Evolutionary conservation across 2,888 invertebrate genomes (phyloP), one percentile per base, ranked within the genome.

Genomic region (Drosophila falleni): DNA sequence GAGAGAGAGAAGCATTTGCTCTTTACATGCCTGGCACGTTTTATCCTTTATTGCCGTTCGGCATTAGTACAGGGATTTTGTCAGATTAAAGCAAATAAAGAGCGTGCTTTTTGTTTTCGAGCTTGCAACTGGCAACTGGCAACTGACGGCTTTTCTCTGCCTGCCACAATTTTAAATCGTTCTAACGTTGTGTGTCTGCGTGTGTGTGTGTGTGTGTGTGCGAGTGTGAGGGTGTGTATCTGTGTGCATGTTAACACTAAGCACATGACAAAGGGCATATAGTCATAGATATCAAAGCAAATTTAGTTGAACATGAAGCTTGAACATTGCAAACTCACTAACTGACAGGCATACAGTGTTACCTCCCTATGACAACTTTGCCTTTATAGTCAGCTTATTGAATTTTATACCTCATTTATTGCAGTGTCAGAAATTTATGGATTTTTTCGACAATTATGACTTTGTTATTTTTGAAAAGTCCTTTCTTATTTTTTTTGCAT

Each of bases 11-110:
- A 68, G 42, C 65, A 66, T n/a, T 37, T 74, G 78, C 73, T 69
- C 72, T 82, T 82, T 74, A 80, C 82, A 90, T 89, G 84, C 80
- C 77, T 63, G 59, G 89, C 90, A 90, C 90, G 90, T 90, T 81
- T 87, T 79, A 85, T 90, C 88, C 90, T 91, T 90, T 91, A 91
- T 91, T 89, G 83, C 82, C 85, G 80, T 80, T 73, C 85, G 82
- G 90, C 82, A 90, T 88, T 87, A 89, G 86, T 77, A 78, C 82
- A 79, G 85, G 85, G 85, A 86, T 86, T 86, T 86, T 71, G 77
- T 77, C 80, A 85, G 85, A 86, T 86, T 85, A 85, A 85, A 89
- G 89, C 84, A 84, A 84, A 89, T 84, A 84, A 87, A 78, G 76
- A 76, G 84, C 84, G 81, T 87, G 88, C 86, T 81, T 79, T 85